Evolutionary conservation across 2,797 vertebrate genomes (phyloP).

Genomic region (Peromyscus aztecus): DNA sequence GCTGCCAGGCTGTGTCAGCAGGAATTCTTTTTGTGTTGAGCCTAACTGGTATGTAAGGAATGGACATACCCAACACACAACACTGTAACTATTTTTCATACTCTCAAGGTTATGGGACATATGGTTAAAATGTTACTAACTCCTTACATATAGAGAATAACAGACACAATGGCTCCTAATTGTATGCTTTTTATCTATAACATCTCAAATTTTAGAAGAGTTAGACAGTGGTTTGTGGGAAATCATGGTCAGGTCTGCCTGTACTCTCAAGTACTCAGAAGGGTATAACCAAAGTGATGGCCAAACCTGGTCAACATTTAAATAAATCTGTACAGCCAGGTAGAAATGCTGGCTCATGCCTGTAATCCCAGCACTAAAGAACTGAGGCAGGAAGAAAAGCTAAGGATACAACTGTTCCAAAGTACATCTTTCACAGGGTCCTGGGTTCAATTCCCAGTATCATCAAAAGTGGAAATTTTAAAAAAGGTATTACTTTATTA

Average conservation of each 20-base stretch:
- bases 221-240: not conserved
- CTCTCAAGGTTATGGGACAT: not conserved
- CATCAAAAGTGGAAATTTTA: not conserved
- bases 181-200: not conserved
- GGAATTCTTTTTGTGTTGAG: not conserved
- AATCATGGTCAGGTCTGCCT: not conserved
- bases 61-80: not conserved
- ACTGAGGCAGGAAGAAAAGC: not conserved
- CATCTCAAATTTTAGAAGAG: not conserved
- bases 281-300: not conserved
- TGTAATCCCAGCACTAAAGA: not conserved
- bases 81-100: not conserved
- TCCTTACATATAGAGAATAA: not conserved
- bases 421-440: not conserved
- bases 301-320: not conserved
- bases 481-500: not conserved
- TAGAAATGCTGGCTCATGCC: not conserved
- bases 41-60: not conserved
- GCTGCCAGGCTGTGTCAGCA: not conserved
- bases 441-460: not conserved
- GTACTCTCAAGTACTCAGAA: not conserved
- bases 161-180: not conserved
- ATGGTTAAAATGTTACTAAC: not conserved
- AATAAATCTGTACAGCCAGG: not conserved
- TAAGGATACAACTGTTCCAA: not conserved